These are phyloP conservation scores for Rhopalosiphum padi DNA, from an alignment of 1,140 invertebrate species.

Conservation along the genomic window DNA sequence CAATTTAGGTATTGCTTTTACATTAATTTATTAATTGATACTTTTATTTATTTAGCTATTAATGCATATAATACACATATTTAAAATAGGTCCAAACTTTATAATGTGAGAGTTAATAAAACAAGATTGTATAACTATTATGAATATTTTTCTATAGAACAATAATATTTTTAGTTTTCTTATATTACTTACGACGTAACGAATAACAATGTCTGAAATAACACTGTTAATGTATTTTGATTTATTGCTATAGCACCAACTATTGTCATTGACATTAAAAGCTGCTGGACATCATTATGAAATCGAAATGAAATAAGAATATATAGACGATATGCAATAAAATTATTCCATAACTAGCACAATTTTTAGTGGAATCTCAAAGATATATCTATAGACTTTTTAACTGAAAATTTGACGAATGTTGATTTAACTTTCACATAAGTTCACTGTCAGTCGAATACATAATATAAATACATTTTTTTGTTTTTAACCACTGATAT, in stretches of 20 bases:
- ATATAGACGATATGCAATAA: not conserved
- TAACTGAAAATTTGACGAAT: not conserved
- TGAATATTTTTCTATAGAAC: not conserved
- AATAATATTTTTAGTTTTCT: conserved; percentile 2
- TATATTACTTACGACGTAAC: not conserved
- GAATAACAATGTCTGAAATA: not conserved
- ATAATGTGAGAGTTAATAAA: not conserved
- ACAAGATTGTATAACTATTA: not conserved
- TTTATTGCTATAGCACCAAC: not conserved
- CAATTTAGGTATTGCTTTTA: not conserved
- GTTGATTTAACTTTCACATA: too few relatives aligned
- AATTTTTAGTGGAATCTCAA: not conserved
- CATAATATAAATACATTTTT: not conserved
- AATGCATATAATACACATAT: not conserved
- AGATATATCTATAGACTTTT: not conserved
- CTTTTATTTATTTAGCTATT: not conserved
- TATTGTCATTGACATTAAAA: not conserved
- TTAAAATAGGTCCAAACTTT: not conserved
- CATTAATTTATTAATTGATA: not conserved
- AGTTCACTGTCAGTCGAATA: not conserved
- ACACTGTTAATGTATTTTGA: not conserved
- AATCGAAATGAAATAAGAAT: not conserved
- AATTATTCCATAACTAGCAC: not conserved
- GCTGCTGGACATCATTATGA: not conserved
- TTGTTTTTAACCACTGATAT: not conserved